These are phyloP conservation scores for Lateolabrax maculatus DNA, from an alignment of 2,797 vertebrate genomes.

Conservation along the genomic window DNA sequence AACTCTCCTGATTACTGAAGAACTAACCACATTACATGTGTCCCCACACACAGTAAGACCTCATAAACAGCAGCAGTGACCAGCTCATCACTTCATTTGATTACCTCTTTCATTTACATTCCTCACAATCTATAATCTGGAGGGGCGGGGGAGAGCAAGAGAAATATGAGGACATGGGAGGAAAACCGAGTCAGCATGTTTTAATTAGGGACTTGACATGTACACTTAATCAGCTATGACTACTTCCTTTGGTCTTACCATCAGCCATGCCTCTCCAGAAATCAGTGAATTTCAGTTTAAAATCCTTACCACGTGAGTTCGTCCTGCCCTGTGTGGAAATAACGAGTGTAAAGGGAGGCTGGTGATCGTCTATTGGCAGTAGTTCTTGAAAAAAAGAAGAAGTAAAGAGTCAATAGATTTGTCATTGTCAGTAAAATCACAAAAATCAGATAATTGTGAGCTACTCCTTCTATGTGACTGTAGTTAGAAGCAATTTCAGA, in stretches of 20 bases:
- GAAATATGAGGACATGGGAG: constrained; percentile 26
- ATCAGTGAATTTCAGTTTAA: constrained; percentile 7
- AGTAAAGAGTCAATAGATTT: background rate
- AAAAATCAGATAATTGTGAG: background rate
- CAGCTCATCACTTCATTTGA: constrained; percentile 76
- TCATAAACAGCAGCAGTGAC: constrained; percentile 67
- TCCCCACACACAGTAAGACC: constrained; percentile 53
- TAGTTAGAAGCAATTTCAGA: background rate
- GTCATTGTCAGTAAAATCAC: background rate
- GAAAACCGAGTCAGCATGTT: constrained; percentile 48
- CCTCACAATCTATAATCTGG: constrained; percentile 63
- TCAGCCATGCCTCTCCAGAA: constrained; percentile 25
- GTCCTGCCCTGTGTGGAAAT: background rate
- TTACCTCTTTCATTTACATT: constrained; percentile 80
- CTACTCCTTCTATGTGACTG: background rate
- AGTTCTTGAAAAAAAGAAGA: background rate
- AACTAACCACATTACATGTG: constrained; percentile 77
- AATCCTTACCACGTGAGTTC: background rate
- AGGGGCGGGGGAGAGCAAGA: background rate
- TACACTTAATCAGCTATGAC: constrained; percentile 45
- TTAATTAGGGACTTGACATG: constrained; percentile 39
- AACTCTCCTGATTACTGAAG: constrained; percentile 64
- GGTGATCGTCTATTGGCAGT: background rate
- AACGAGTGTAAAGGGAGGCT: background rate
- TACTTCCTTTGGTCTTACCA: constrained; percentile 9